Percentiles rank a stretch among this genome's conserved stretches.
Evolutionary conservation across 1,140 invertebrate species (phyloP).

Genomic region (Diorhabda elongata): DNA sequence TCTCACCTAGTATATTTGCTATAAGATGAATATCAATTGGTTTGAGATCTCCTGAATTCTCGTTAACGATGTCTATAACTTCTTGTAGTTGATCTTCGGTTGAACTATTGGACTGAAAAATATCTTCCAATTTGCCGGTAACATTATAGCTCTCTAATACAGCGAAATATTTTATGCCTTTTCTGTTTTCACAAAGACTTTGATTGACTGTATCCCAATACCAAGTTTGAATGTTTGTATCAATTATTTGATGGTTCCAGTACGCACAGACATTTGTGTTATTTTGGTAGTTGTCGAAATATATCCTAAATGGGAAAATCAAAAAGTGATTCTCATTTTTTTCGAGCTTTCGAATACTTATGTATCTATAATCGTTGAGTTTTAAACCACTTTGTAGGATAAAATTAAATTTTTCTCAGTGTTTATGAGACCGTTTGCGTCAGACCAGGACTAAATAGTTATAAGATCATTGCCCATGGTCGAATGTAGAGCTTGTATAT

Average conservation of each 20-base stretch:
- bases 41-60: constrained; percentile 5
- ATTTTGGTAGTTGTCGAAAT: background rate
- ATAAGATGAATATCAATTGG: constrained; percentile 24
- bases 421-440: too few species aligned
- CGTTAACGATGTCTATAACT: constrained; percentile 9
- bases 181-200: constrained; percentile 5
- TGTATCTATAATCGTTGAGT: too few species aligned
- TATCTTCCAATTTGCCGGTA: constrained; percentile 26
- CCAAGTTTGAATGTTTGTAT: constrained; percentile 6
- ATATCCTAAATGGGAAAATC: background rate
- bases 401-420: too few species aligned
- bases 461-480: too few species aligned
- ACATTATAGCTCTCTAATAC: constrained; percentile 24
- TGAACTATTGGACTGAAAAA: constrained; percentile 23
- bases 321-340: too few species aligned
- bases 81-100: constrained; percentile 23
- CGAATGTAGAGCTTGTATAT: too few species aligned
- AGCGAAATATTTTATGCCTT: constrained; percentile 21
- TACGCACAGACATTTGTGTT: constrained; percentile 18
- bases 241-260: constrained; percentile 22
- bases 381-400: too few species aligned
- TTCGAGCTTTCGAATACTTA: too few species aligned
- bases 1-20: constrained; percentile 19
- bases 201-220: constrained; percentile 8
- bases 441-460: too few species aligned